A percentile compares a stretch with the other conserved stretches of the same genome.
Evolutionary conservation across 2,797 vertebrate species (phyloP).

Genomic region (Spinus pinus): DNA sequence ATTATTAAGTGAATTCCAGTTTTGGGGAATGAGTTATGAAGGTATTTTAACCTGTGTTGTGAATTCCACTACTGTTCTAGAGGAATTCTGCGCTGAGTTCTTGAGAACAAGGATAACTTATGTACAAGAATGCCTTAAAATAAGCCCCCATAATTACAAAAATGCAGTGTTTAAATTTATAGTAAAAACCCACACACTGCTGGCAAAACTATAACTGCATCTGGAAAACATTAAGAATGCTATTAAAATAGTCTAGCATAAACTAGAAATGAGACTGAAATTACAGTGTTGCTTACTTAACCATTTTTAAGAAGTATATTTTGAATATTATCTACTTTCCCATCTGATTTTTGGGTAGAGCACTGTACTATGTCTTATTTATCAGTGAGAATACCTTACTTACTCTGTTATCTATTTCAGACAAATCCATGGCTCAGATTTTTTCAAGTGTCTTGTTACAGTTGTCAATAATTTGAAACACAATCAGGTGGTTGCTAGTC

Average conservation of each 20-base stretch:
- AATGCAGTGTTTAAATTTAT: conserved; percentile 95
- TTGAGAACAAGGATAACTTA: conserved; percentile 63
- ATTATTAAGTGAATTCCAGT: neutral
- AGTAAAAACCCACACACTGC: conserved; percentile 88
- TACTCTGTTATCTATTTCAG: neutral
- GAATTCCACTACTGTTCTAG: conserved; percentile 24
- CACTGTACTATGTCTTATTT: neutral
- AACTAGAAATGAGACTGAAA: conserved; percentile 67
- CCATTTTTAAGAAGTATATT: conserved; percentile 45
- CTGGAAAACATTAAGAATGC: conserved; percentile 87
- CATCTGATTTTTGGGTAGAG: neutral
- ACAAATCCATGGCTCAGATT: neutral
- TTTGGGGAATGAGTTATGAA: neutral
- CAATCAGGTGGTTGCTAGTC: neutral
- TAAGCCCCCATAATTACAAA: conserved; percentile 88
- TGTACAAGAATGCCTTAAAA: conserved; percentile 78
- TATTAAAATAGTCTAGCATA: conserved; percentile 75
- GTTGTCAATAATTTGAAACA: neutral
- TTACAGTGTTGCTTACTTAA: conserved; percentile 55
- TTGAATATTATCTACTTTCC: neutral
- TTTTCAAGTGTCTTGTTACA: neutral
- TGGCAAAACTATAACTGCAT: conserved; percentile 82
- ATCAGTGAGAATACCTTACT: neutral
- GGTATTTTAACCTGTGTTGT: neutral
- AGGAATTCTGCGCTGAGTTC: conserved; percentile 50